Conservation (phyloP, 2,888 invertebrate species). For the Drosophila anomalata region DNA sequence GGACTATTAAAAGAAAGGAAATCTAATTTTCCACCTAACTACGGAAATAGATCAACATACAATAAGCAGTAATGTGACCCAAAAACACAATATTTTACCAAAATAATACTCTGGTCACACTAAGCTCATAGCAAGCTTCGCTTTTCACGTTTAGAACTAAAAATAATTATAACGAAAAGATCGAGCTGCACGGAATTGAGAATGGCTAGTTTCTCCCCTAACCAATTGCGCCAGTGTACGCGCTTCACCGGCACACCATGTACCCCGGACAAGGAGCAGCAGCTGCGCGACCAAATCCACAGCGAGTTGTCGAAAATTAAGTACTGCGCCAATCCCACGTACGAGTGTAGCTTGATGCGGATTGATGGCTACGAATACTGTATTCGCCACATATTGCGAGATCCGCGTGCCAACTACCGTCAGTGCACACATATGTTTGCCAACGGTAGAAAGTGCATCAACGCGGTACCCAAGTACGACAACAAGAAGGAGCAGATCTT, state of each 20-base stretch:
- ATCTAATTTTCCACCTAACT: neutral
- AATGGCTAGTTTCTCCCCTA: slow-evolving; percentile 70
- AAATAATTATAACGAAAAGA: neutral
- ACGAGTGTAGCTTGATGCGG: slow-evolving; percentile 88
- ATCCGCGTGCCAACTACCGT: slow-evolving; percentile 92
- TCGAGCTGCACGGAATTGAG: neutral
- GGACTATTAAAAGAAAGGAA: neutral
- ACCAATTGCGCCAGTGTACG: slow-evolving; percentile 67
- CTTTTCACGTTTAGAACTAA: slow-evolving; percentile 3
- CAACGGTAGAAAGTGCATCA: slow-evolving; percentile 89
- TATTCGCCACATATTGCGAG: slow-evolving; percentile 92
- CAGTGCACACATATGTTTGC: slow-evolving; percentile 90
- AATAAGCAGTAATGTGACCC: neutral
- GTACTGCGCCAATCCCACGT: slow-evolving; percentile 87
- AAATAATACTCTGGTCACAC: neutral
- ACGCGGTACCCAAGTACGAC: slow-evolving; percentile 90
- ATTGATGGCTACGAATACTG: slow-evolving; percentile 91
- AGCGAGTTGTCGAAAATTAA: slow-evolving; percentile 87
- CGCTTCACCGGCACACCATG: slow-evolving; percentile 60
- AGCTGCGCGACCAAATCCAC: slow-evolving; percentile 85
- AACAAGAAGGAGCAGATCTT: slow-evolving; percentile 88
- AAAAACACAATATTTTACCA: neutral
- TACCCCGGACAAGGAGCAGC: slow-evolving; percentile 79
- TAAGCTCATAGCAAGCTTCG: neutral
- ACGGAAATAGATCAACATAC: neutral